Conservation (phyloP, 1,140 invertebrate genomes). For the Drosophila azteca region DNA sequence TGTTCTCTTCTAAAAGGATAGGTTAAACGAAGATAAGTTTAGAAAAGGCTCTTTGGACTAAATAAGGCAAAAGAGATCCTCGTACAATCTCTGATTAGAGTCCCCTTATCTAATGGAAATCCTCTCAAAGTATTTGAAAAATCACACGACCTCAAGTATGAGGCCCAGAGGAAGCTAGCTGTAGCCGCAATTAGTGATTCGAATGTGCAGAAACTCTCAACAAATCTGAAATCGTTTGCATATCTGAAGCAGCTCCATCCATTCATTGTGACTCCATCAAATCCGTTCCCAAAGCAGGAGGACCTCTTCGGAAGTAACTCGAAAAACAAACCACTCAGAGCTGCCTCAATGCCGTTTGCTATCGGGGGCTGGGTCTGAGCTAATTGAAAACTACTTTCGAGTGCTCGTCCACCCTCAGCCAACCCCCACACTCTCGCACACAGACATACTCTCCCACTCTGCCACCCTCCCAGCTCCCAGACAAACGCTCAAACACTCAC, state of each 20-base stretch:
- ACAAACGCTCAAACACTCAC: background rate
- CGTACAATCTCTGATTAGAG: no score
- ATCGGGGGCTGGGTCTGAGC: slow-evolving; percentile 42
- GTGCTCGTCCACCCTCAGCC: slow-evolving; percentile 12
- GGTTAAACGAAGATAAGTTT: no score
- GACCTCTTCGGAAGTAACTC: background rate
- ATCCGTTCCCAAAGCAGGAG: slow-evolving; percentile 3
- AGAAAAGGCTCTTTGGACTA: no score
- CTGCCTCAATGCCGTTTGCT: slow-evolving; percentile 34
- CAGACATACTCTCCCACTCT: slow-evolving; percentile 1
- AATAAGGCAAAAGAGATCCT: no score
- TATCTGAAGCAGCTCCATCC: background rate
- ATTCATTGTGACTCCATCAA: background rate
- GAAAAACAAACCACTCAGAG: slow-evolving; percentile 51
- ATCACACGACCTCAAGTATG: no score
- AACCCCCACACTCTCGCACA: background rate
- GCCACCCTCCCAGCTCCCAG: background rate
- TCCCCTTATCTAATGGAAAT: no score
- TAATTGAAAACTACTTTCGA: slow-evolving; percentile 77
- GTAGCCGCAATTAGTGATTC: no score
- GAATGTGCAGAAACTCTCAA: no score
- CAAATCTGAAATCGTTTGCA: background rate
- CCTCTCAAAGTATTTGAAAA: no score
- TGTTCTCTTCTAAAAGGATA: no score
- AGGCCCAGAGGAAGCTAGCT: no score